Base-by-base conservation (phyloP, 2,888 invertebrate species). In the Polymixis lichenea region DNA sequence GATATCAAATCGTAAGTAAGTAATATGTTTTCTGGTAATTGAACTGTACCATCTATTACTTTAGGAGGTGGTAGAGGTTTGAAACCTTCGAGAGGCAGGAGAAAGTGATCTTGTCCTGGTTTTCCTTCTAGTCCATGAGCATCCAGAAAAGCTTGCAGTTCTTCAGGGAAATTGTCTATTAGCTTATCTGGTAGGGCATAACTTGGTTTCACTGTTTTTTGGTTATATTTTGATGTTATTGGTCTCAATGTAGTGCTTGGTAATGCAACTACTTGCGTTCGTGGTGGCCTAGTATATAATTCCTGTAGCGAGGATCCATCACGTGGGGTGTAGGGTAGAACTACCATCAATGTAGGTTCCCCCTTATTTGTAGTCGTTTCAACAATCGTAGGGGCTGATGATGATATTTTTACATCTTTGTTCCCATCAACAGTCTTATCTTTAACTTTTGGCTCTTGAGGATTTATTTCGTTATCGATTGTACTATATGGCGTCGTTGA, bases 281-380 rank as follows among this genome's bases (percentile, higher is more conserved):
- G 94, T 1, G 98, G 98, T 64, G 97, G 97, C 90, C 97, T 97
- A 5, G 98, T 98, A 87, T 97, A 98, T 1, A 98, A 91, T 85
- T 98, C 98, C 88, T 97, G 97, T 70, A 98, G 93, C 8, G 96
- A 95, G 2, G 96, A 95, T 1, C 97, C 95, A 84, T 97, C 97
- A 56, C 97, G 93, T 11, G 97, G 96, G 65, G 97, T 97, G 87
- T 97, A 97, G 0, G 98, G 98, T 85, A 98, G 92, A 0, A 98
- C 98, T 0, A 98, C 97, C 97, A 97, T 97, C 28, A 98, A 91
- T 0, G 97, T 97, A 15, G 93, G 88, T 64, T 91, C 91, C 58
- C 86, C 88, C 69, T 89, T 90, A 72, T 92, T 94, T 6, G 95
- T 95, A 15, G 94, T 93, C 15, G 90, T 90, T 88, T 95, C 93